phyloP scores from a whole-genome alignment of 1,140 invertebrate species.

The Tetramorium parvispinum region DNA sequence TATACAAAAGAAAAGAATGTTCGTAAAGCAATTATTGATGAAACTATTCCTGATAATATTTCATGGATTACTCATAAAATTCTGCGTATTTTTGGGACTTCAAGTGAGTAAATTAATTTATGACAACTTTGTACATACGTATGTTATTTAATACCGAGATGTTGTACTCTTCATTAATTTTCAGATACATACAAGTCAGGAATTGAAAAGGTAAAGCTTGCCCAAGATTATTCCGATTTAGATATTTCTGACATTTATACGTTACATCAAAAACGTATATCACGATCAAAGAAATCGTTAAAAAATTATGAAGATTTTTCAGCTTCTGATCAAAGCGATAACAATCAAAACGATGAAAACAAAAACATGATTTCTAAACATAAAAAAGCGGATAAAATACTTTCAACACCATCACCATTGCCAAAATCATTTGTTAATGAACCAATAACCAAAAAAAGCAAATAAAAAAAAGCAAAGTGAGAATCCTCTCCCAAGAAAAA shows the following conservation, averaged over 20 bases:
- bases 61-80: background rate
- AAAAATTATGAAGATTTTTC: background rate
- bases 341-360: background rate
- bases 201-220: background rate
- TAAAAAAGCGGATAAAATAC: background rate
- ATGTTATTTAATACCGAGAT: slow-evolving; percentile 1
- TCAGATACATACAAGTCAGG: background rate
- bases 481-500: background rate
- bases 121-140: background rate
- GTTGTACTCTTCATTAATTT: background rate
- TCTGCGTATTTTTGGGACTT: background rate
- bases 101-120: background rate
- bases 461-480: too few relatives aligned
- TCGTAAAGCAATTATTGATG: background rate
- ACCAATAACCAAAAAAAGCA: background rate
- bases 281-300: background rate
- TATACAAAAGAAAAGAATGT: background rate
- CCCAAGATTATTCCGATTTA: background rate
- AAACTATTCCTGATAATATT: background rate
- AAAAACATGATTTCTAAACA: background rate
- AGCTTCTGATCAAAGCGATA: background rate
- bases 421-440: background rate
- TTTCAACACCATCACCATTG: background rate
- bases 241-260: background rate
- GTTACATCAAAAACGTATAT: background rate